phyloP scores from a whole-genome alignment of 2,888 invertebrate species.

The Dicycla oo region DNA sequence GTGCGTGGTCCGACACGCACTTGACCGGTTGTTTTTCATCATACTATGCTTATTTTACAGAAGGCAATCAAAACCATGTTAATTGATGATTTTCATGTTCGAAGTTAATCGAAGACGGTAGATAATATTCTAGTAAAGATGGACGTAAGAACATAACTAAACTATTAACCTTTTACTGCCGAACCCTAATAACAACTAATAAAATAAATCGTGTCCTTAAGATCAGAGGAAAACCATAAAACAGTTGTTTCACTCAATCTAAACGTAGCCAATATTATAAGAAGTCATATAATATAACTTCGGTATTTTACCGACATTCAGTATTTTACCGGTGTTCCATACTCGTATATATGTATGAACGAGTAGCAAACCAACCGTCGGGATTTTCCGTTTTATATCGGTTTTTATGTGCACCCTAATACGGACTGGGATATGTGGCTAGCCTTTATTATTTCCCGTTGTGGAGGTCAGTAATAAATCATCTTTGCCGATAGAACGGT shows the following conservation, averaged over 20 bases:
- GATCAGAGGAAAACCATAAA: slow-evolving; percentile 49
- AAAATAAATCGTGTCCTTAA: slow-evolving; percentile 46
- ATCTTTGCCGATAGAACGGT: slow-evolving; percentile 73
- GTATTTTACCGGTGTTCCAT: slow-evolving; percentile 55
- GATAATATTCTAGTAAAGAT: slow-evolving; percentile 28
- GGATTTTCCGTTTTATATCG: slow-evolving; percentile 61
- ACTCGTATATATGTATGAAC: too few species aligned
- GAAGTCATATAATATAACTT: slow-evolving; percentile 46
- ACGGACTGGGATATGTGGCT: slow-evolving; percentile 69
- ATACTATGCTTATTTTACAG: too few species aligned
- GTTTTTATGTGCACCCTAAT: slow-evolving; percentile 67
- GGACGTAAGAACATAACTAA: slow-evolving; percentile 16
- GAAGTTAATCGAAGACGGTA: neutral
- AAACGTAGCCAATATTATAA: slow-evolving; percentile 49
- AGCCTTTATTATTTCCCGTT: slow-evolving; percentile 77
- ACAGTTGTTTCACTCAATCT: slow-evolving; percentile 59
- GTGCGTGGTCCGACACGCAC: too few species aligned
- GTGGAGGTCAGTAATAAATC: slow-evolving; percentile 74
- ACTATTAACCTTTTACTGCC: slow-evolving; percentile 31
- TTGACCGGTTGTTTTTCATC: too few species aligned
- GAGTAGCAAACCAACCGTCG: slow-evolving; percentile 60
- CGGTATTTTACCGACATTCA: slow-evolving; percentile 51
- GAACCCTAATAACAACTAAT: slow-evolving; percentile 24
- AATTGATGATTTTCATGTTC: neutral
- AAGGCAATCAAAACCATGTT: neutral